Evolutionary conservation across 2,113 vertebrate species (phyloP), one percentile per base, ranked within the genome.

Genomic region (Myxocyprinus asiaticus): DNA sequence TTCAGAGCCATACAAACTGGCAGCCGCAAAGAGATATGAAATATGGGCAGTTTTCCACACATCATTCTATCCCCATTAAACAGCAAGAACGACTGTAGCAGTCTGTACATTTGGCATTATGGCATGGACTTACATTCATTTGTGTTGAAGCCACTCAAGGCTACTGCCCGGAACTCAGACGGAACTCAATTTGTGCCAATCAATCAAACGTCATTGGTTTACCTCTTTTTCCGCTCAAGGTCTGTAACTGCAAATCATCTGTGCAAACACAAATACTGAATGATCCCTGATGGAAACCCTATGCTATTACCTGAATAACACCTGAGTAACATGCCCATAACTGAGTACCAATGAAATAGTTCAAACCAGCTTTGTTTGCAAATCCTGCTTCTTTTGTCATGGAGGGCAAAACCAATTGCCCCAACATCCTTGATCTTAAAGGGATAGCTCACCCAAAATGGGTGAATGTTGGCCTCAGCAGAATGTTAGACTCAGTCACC

Each of bases 1-100:
- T 82, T 66, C 68, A 15, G 11, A 72, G 53, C 45, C 14, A 88
- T 82, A 76, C 50, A 78, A 89, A 89, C 84, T 78, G 84, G 77
- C 22, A 33, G 22, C 22, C 22, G 22, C 22, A 33, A 33, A 33
- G 22, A 33, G 70, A 17, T 83, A 50, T 56, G 12, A 56, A 56
- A 72, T 0, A 0, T 69, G 84, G 81, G 22, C 1, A 0, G 66
- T 85, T 86, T 65, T 84, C 85, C 64, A 33, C 0, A 85, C 44
- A 72, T 74, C 81, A 83, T 77, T 85, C 83, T 81, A 85, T 76
- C 78, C 86, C 69, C 73, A 86, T 51, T 82, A 85, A 55, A 82
- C 81, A 79, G 81, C 80, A 91, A 84, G 82, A 85, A 81, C n/a
- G 66, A 42, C 78, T 80, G 70, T 67, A 47, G 5, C 51, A 81